Conservation (phyloP, 2,113 vertebrate species). For the Vireo altiloquus region DNA sequence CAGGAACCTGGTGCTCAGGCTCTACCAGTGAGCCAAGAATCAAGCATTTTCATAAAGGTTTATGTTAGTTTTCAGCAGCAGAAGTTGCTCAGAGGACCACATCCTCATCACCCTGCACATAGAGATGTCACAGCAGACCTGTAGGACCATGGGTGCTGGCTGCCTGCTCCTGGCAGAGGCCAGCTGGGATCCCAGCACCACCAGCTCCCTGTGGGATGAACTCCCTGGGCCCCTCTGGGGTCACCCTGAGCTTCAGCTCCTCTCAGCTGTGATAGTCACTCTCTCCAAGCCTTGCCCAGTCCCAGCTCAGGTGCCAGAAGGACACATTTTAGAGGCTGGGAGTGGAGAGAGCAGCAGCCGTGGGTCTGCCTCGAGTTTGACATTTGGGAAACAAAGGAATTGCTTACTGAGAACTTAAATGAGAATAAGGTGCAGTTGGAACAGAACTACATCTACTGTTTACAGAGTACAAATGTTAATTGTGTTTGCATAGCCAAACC, state of each 20-base stretch:
- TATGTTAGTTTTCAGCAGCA: background rate
- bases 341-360: accelerated
- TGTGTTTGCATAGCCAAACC: background rate
- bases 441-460: background rate
- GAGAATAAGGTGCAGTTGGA: background rate
- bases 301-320: background rate
- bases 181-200: background rate
- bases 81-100: background rate
- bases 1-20: background rate
- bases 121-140: background rate
- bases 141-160: background rate
- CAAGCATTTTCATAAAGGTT: background rate
- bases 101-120: accelerated
- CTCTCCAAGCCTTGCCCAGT: background rate
- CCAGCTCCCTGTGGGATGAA: background rate
- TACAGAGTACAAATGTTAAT: conserved; percentile 9
- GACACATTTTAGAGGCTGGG: background rate
- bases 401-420: background rate
- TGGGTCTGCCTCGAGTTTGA: background rate
- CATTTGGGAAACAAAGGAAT: conserved; percentile 13
- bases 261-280: background rate
- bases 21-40: background rate
- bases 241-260: background rate
- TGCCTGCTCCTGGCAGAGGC: background rate
- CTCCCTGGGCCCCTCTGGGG: background rate